Evolutionary conservation across 1,140 invertebrate species (phyloP).

Genomic region (Platorchestia sp.): DNA sequence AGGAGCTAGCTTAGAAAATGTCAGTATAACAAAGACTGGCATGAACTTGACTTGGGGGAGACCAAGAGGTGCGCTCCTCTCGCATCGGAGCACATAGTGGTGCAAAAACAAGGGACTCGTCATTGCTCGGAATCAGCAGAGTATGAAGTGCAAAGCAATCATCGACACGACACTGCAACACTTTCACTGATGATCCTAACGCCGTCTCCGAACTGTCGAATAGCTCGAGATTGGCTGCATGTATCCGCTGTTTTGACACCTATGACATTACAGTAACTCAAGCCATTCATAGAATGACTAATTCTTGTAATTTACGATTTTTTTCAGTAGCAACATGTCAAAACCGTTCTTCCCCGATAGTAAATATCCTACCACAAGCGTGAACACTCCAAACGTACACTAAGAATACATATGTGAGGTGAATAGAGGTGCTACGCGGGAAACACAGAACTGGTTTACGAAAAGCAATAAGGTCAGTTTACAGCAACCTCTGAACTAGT

Average conservation of each 20-base stretch:
- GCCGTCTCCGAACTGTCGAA: background rate
- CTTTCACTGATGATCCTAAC: constrained; percentile 36
- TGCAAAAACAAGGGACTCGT: constrained; percentile 14
- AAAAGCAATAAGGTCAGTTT: background rate
- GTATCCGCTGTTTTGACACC: background rate
- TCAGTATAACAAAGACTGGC: background rate
- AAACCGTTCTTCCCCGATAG: background rate
- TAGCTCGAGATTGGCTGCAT: background rate
- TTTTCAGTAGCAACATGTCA: background rate
- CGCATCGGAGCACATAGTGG: background rate
- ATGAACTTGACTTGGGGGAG: background rate
- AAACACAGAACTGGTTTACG: background rate
- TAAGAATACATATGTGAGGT: background rate
- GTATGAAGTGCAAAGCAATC: constrained; percentile 35
- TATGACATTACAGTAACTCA: background rate
- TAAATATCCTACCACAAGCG: background rate
- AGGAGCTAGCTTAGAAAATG: background rate
- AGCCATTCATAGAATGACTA: background rate
- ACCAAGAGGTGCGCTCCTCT: background rate
- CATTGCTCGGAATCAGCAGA: constrained; percentile 30
- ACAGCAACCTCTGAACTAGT: too few relatives aligned
- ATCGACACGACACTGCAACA: constrained; percentile 15
- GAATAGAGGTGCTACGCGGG: background rate
- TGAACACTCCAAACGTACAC: background rate
- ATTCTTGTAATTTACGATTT: background rate